A percentile compares a stretch with the other conserved stretches of the same genome.
These are phyloP conservation scores for Cyanoramphus novaezelandiae DNA, from an alignment of 2,113 vertebrate species.

Conservation along the genomic window DNA sequence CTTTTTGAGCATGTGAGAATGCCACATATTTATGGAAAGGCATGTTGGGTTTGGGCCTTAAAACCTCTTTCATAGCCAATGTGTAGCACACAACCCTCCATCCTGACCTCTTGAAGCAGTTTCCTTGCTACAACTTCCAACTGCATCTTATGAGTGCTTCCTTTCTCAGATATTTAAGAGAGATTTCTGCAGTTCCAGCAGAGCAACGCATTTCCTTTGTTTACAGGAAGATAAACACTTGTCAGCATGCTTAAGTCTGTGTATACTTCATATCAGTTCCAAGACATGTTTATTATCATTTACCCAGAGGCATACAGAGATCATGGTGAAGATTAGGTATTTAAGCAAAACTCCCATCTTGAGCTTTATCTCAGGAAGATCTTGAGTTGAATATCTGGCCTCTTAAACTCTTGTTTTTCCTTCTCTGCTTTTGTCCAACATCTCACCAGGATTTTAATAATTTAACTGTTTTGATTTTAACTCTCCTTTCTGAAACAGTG, in stretches of 20 bases:
- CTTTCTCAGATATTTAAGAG: background rate
- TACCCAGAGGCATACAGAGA: background rate
- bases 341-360: background rate
- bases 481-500: background rate
- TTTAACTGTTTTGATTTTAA: background rate
- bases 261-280: background rate
- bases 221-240: background rate
- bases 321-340: background rate
- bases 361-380: background rate
- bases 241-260: background rate
- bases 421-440: background rate
- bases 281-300: background rate
- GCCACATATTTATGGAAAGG: background rate
- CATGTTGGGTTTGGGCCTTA: rapidly evolving
- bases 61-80: background rate
- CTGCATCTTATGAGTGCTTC: background rate
- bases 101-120: background rate
- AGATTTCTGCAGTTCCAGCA: background rate
- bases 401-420: background rate
- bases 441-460: background rate
- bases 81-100: background rate
- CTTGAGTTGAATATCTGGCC: background rate
- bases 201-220: background rate
- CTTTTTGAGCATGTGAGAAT: background rate
- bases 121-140: background rate